Evolutionary conservation across 2,113 vertebrate species (phyloP).

Genomic region (Pachypanchax playfairii): DNA sequence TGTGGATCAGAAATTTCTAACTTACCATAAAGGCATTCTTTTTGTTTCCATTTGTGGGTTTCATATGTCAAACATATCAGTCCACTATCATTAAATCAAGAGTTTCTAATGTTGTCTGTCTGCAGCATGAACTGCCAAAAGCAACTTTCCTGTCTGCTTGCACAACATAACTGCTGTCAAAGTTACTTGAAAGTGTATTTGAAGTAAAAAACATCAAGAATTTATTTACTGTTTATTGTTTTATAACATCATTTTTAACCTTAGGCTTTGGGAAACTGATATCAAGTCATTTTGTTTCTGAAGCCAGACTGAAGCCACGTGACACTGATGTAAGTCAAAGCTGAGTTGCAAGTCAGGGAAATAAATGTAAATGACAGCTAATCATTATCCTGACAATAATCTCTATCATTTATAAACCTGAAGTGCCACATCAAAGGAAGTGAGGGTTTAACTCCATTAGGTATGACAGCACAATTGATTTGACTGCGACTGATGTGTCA

Average conservation of each 20-base stretch:
- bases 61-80: neutral
- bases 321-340: neutral
- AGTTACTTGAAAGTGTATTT: neutral
- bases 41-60: neutral
- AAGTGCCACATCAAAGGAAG: conserved; percentile 22
- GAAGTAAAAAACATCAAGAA: neutral
- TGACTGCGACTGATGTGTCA: neutral
- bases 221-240: neutral
- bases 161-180: neutral
- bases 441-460: neutral
- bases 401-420: conserved; percentile 9
- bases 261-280: neutral
- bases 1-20: too few species aligned
- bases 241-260: neutral
- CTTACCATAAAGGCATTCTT: too few species aligned
- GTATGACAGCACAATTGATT: conserved; percentile 31
- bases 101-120: neutral
- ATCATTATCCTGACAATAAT: conserved; percentile 10
- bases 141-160: neutral
- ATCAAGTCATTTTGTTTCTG: neutral
- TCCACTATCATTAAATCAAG: neutral
- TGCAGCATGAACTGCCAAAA: neutral
- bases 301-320: neutral
- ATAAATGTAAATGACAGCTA: conserved; percentile 9
- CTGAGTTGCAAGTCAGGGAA: neutral